Conservation (phyloP, 2,888 invertebrate species). For the Diplazon laetatorius region DNA sequence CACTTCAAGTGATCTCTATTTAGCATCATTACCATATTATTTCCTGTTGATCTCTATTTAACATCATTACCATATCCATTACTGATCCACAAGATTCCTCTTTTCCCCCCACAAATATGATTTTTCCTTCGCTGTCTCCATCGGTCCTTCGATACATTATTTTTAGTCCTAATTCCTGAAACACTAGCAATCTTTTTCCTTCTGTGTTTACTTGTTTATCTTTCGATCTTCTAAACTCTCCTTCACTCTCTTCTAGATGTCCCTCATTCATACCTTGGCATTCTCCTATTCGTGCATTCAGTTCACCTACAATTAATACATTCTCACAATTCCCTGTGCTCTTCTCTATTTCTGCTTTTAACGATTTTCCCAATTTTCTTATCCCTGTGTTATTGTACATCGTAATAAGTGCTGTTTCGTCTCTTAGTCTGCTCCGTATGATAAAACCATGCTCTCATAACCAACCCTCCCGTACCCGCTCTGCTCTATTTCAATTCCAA, state of each 20-base stretch:
- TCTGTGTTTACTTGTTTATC: slow-evolving; percentile 27
- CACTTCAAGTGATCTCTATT: slow-evolving; percentile 6
- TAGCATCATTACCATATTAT: slow-evolving; percentile 1
- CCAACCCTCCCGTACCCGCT: background rate
- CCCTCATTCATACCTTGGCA: background rate
- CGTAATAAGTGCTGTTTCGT: background rate
- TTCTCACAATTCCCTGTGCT: background rate
- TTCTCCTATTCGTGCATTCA: slow-evolving; percentile 8
- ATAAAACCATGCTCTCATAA: background rate
- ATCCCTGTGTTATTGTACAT: background rate
- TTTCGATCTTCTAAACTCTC: slow-evolving; percentile 13
- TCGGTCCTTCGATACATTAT: slow-evolving; percentile 34
- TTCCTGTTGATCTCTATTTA: slow-evolving; percentile 6
- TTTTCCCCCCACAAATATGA: slow-evolving; percentile 40
- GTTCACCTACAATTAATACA: slow-evolving; percentile 15
- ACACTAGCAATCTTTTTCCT: slow-evolving; percentile 13
- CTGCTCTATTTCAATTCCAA: background rate
- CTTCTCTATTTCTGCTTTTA: background rate
- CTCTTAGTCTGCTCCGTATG: background rate
- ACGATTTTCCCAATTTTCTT: background rate
- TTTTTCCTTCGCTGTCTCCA: slow-evolving; percentile 30
- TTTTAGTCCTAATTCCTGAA: slow-evolving; percentile 20
- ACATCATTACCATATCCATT: slow-evolving; percentile 15
- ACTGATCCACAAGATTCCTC: slow-evolving; percentile 3
- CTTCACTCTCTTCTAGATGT: background rate